A percentile compares a stretch with the other conserved stretches of the same genome.
These are phyloP conservation scores for Cassiopea xamachana DNA, from an alignment of 30 jellyfish, hydroid and myxozoan species.

Conservation along the genomic window DNA sequence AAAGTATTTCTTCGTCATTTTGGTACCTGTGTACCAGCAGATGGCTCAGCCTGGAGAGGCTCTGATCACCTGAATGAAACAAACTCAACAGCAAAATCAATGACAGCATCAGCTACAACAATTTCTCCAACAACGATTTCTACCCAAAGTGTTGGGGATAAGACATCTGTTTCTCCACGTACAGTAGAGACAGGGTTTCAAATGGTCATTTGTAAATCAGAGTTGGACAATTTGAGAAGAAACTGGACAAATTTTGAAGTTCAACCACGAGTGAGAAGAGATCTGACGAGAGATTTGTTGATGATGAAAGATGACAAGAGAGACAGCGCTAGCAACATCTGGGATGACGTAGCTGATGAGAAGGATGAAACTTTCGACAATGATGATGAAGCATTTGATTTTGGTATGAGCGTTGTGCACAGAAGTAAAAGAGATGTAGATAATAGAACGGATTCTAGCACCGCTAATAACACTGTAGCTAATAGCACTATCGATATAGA, in stretches of 20 bases:
- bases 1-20: conserved; percentile 31
- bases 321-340: background rate
- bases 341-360: background rate
- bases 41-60: conserved; percentile 67
- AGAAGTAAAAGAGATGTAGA: background rate
- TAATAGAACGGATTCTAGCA: background rate
- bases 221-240: background rate
- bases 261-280: conserved; percentile 8
- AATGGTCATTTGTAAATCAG: conserved; percentile 31
- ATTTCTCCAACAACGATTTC: background rate
- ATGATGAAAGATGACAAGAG: background rate
- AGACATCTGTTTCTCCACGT: background rate
- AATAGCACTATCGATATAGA: background rate
- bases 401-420: background rate
- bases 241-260: conserved; percentile 6
- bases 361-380: background rate
- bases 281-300: background rate
- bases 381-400: background rate
- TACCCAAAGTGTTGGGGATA: background rate
- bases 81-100: conserved; percentile 11
- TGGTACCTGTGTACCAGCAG: conserved; percentile 63
- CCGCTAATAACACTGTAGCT: background rate
- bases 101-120: conserved; percentile 21
- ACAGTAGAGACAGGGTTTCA: conserved; percentile 10
- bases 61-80: conserved; percentile 28